Conservation (phyloP, 2,888 invertebrate genomes). For the Dynastes tityus region DNA sequence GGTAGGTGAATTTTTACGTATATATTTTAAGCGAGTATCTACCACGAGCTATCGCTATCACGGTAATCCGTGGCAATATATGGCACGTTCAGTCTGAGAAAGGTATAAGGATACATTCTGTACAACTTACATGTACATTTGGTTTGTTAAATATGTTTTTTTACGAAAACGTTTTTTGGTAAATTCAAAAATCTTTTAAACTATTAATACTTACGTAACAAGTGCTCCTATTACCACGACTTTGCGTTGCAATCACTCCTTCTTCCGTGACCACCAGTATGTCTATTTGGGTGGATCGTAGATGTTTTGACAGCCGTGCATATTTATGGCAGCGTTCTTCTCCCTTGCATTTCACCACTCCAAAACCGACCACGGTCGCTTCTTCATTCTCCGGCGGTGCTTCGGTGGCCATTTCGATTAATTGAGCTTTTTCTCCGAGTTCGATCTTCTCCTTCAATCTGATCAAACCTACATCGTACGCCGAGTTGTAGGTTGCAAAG, state of each 20-base stretch:
- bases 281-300: background rate
- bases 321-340: background rate
- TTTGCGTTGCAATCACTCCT: background rate
- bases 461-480: conserved; percentile 12
- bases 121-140: too few species aligned
- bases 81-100: too few species aligned
- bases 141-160: too few species aligned
- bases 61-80: too few species aligned
- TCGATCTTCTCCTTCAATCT: background rate
- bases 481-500: background rate
- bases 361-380: conserved; percentile 13
- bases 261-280: background rate
- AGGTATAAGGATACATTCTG: too few species aligned
- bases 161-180: too few species aligned
- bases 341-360: background rate
- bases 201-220: conserved; percentile 26
- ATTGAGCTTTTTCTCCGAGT: background rate
- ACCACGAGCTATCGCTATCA: too few species aligned
- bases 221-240: conserved; percentile 9
- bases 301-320: background rate
- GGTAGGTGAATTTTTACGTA: too few species aligned
- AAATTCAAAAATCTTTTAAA: background rate
- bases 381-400: background rate
- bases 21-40: too few species aligned
- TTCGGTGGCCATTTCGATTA: background rate